Conservation (phyloP, 1,140 invertebrate genomes). For the Magallana ariakensis region DNA sequence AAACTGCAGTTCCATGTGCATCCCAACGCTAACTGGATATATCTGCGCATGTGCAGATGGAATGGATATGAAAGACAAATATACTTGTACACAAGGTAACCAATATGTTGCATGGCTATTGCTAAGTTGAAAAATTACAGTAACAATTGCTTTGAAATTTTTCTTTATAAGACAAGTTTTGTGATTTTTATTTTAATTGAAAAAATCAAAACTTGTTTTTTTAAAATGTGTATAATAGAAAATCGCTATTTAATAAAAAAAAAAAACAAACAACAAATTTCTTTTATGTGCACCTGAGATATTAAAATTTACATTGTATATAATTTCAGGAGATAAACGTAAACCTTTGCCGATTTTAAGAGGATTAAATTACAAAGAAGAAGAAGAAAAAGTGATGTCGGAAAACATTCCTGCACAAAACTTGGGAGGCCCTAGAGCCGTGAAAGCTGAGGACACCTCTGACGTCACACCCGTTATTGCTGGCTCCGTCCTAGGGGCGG, state of each 20-base stretch:
- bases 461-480: background rate
- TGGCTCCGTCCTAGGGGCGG: conserved; percentile 3
- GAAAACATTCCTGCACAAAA: background rate
- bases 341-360: background rate
- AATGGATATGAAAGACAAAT: conserved; percentile 2
- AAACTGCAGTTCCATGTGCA: conserved; percentile 20
- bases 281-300: background rate
- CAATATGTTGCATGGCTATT: background rate
- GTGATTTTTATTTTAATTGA: background rate
- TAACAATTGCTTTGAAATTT: too few relatives aligned
- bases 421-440: background rate
- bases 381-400: too few relatives aligned
- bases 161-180: background rate
- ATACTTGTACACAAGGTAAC: background rate
- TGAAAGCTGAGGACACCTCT: background rate
- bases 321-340: background rate
- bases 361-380: background rate
- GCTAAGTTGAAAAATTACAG: too few relatives aligned
- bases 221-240: background rate
- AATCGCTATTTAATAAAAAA: too few relatives aligned
- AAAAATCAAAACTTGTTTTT: background rate
- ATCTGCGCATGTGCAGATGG: conserved; percentile 26
- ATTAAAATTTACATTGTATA: background rate
- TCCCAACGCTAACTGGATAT: conserved; percentile 12
- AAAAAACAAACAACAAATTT: too few relatives aligned